Conservation (phyloP, 2,797 vertebrate species). For the Potorous gilbertii region DNA sequence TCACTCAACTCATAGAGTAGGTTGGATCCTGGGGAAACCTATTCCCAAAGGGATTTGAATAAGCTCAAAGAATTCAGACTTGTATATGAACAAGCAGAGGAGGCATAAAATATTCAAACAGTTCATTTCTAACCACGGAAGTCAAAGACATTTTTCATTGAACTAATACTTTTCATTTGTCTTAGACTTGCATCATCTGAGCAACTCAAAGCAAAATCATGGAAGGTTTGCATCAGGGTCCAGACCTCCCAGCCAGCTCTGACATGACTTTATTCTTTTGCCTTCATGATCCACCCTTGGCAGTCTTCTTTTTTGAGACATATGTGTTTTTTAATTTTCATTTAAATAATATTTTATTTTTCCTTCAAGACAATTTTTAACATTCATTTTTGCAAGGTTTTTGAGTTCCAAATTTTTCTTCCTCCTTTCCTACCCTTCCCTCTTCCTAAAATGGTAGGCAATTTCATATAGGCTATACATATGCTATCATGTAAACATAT, state of each 20-base stretch:
- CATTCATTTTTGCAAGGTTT: background rate
- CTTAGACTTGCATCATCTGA: background rate
- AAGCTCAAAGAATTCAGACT: background rate
- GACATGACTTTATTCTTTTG: background rate
- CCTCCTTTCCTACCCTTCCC: no score
- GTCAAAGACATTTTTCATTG: background rate
- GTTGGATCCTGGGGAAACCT: background rate
- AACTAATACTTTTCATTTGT: background rate
- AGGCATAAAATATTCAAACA: background rate
- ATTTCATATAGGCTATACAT: background rate
- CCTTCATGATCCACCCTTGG: background rate
- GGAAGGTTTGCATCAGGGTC: background rate
- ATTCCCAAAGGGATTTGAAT: background rate
- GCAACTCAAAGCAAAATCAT: background rate
- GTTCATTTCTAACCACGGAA: background rate
- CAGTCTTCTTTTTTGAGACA: background rate
- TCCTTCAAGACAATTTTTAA: background rate
- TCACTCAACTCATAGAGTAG: background rate
- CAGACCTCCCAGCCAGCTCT: background rate
- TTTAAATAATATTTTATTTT: background rate
- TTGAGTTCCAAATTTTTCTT: background rate
- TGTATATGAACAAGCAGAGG: background rate
- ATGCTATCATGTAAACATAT: no score
- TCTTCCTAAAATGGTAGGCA: background rate
- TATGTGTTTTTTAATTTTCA: background rate